A percentile compares a stretch with the other conserved stretches of the same genome.
These are phyloP conservation scores for Cydia amplana DNA, from an alignment of 1,140 invertebrate genomes.

Conservation along the genomic window DNA sequence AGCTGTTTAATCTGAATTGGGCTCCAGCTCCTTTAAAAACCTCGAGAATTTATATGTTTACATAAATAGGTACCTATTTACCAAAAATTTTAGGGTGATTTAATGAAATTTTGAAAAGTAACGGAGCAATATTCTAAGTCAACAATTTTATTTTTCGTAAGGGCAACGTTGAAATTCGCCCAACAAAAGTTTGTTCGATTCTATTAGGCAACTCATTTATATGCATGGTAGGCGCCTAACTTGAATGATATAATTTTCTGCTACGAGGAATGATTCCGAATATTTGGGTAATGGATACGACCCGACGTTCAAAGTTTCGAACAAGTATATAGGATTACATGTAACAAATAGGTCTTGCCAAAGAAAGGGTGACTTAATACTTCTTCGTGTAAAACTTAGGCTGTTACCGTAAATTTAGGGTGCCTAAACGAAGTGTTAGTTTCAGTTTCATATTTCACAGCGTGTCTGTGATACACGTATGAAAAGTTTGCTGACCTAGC, in stretches of 20 bases:
- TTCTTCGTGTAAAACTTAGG: no score
- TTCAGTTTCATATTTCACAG: no score
- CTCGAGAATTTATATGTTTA: not conserved
- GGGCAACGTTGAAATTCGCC: constrained; percentile 40
- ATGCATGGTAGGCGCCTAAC: constrained; percentile 43
- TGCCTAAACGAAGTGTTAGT: no score
- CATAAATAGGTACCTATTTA: constrained; percentile 31
- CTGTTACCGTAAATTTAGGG: no score
- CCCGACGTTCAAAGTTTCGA: not conserved
- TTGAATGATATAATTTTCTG: constrained; percentile 42
- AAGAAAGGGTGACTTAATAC: not conserved
- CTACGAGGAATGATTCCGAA: constrained; percentile 40
- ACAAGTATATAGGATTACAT: not conserved
- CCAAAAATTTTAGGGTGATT: constrained; percentile 30
- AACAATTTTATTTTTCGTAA: constrained; percentile 43
- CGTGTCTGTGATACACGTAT: no score
- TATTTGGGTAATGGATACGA: constrained; percentile 26
- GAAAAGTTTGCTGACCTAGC: no score
- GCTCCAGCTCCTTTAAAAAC: no score
- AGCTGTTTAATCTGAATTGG: no score
- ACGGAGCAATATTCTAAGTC: constrained; percentile 34
- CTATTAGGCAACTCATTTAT: constrained; percentile 49
- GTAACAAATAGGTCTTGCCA: not conserved
- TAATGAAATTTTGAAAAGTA: not conserved
- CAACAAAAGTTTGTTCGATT: constrained; percentile 50